Evolutionary conservation across 2,113 vertebrate species (phyloP), one percentile per base, ranked within the genome.

Genomic region (Apeltes quadracus): DNA sequence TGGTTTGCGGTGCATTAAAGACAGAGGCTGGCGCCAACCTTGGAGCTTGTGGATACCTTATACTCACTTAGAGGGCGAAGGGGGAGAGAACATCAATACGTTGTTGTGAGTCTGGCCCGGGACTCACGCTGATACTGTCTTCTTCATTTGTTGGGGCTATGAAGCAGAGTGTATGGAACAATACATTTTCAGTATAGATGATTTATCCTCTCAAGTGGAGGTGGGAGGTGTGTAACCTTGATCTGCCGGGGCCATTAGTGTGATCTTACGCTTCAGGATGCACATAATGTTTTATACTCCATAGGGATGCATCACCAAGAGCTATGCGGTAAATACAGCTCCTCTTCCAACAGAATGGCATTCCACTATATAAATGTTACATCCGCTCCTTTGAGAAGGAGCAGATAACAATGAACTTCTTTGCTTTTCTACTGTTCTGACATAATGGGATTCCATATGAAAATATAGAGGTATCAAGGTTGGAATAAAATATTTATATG

Each of bases 11-110:
- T 95, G 88, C 81, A 82, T 84, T 93, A 90, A 93, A 95, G 93
- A 95, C 93, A 94, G 95, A 94, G 90, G 87, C 95, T 96, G 97
- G 97, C 97, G 96, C 97, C 97, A 98, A 96, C 95, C 95, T 96
- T 95, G 88, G 92, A 94, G 92, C 84, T 85, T 87, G 90, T 90
- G 95, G 97, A 97, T 92, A 99, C 93, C 90, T 93, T 95, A 99
- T 96, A 96, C 94, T 93, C 93, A 93, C 94, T 82, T 72, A 92
- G 94, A 94, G 94, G 93, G 88, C 84, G 90, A 89, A 58, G 72
- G 88, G 85, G 46, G 78, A 90, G 68, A 87, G 89, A 94, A 95
- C 92, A 93, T 96, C 94, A 93, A 93, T 94, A 95, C 92, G 81
- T 72, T 83, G 90, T 94, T 93, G 93, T 92, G 92, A 94, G 91